These are phyloP conservation scores for Procapra przewalskii DNA, from an alignment of 2,113 vertebrate genomes.

Conservation along the genomic window DNA sequence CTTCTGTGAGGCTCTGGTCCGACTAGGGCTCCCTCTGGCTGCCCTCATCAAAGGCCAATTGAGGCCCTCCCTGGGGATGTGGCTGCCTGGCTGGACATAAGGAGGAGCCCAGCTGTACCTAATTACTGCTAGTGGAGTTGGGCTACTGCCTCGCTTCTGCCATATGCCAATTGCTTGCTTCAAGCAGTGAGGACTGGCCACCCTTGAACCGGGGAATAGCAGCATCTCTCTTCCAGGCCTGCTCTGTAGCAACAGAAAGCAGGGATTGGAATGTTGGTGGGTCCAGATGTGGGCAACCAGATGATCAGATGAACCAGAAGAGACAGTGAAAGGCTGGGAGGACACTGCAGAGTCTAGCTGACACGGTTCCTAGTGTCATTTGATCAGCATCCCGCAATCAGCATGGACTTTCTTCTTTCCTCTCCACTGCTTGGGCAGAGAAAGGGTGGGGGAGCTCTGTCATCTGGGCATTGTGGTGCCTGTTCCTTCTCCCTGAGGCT, in stretches of 20 bases:
- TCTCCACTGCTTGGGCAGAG: neutral
- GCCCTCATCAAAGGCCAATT: conserved; percentile 63
- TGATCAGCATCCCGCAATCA: neutral
- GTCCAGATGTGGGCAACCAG: neutral
- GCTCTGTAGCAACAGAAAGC: neutral
- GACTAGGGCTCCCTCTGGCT: conserved; percentile 23
- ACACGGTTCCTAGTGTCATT: neutral
- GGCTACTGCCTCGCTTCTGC: neutral
- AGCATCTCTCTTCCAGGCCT: neutral
- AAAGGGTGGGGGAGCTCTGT: neutral
- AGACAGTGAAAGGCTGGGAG: neutral
- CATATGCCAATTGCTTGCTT: neutral
- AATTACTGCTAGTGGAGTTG: neutral
- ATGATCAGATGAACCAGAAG: conserved; percentile 12
- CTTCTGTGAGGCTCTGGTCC: conserved; percentile 64
- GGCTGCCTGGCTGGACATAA: neutral
- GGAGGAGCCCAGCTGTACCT: neutral
- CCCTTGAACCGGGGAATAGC: neutral
- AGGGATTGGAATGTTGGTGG: neutral
- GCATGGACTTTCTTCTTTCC: neutral
- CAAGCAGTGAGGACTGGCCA: neutral
- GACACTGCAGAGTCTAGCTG: neutral
- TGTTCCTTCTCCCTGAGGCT: neutral
- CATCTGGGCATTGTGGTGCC: neutral
- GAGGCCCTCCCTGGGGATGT: conserved; percentile 31